Conservation (phyloP, 2,888 invertebrate species). For the Exocentrus adspersus region DNA sequence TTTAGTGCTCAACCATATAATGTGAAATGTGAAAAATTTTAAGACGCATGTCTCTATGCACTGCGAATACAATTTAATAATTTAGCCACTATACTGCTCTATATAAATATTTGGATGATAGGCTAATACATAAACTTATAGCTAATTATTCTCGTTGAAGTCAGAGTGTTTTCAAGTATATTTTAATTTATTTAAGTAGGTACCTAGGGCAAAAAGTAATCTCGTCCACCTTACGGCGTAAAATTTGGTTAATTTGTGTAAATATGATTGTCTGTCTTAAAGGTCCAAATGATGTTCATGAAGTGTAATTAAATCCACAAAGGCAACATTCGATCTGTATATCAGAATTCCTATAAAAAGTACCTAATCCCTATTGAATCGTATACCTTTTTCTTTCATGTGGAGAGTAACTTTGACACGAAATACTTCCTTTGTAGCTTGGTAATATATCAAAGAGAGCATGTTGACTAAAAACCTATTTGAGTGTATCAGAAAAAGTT, state of each 20-base stretch:
- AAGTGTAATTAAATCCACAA: constrained; percentile 6
- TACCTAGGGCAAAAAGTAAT: no score
- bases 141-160: no score
- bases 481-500: constrained; percentile 53
- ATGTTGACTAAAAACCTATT: constrained; percentile 46
- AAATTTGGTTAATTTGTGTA: no score
- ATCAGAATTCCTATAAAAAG: not conserved
- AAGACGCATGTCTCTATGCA: not conserved
- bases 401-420: constrained; percentile 29
- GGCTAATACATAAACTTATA: no score
- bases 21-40: constrained; percentile 40
- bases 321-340: not conserved
- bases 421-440: constrained; percentile 31
- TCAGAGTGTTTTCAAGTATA: no score
- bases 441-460: constrained; percentile 40
- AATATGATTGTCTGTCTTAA: no score
- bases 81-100: no score
- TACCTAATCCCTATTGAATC: constrained; percentile 4
- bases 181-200: no score
- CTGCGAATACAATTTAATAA: no score
- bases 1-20: constrained; percentile 39
- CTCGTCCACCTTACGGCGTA: no score
- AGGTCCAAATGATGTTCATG: not conserved
- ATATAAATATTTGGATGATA: no score
- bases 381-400: constrained; percentile 7